Percentiles rank a stretch among this genome's conserved stretches.
Evolutionary conservation across 2,113 vertebrate genomes (phyloP).

Genomic region (Lycocorax pyrrhopterus): DNA sequence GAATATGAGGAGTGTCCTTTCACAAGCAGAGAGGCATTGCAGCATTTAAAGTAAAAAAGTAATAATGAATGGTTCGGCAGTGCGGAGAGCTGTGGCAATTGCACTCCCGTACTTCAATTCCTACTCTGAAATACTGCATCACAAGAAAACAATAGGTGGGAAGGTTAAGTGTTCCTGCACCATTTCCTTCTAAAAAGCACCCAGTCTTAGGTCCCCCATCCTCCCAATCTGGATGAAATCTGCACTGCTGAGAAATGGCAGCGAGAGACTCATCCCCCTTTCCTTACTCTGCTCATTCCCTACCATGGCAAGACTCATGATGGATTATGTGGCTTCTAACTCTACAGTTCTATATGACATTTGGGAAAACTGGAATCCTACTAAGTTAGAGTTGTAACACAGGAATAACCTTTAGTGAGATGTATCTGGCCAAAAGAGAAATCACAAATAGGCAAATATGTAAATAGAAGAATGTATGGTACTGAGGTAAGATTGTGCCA

Average conservation of each 20-base stretch:
- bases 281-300: not conserved
- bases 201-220: not conserved
- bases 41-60: not conserved
- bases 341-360: not conserved
- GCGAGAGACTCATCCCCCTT: not conserved
- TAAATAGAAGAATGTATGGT: not conserved
- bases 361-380: not conserved
- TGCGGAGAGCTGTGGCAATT: rapidly evolving
- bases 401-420: not conserved
- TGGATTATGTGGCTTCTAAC: not conserved
- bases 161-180: not conserved
- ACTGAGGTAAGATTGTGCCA: not conserved
- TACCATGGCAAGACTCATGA: not conserved
- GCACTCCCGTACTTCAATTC: not conserved
- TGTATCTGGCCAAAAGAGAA: not conserved
- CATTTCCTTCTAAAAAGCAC: not conserved
- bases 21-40: not conserved
- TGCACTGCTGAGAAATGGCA: not conserved
- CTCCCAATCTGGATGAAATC: not conserved
- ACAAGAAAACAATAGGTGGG: not conserved
- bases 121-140: not conserved
- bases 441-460: not conserved
- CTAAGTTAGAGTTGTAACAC: not conserved
- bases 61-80: not conserved
- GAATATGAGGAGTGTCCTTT: not conserved